Evolutionary conservation across 1,140 invertebrate genomes (phyloP), one percentile per base, ranked within the genome.

Genomic region (Drosophila elegans): DNA sequence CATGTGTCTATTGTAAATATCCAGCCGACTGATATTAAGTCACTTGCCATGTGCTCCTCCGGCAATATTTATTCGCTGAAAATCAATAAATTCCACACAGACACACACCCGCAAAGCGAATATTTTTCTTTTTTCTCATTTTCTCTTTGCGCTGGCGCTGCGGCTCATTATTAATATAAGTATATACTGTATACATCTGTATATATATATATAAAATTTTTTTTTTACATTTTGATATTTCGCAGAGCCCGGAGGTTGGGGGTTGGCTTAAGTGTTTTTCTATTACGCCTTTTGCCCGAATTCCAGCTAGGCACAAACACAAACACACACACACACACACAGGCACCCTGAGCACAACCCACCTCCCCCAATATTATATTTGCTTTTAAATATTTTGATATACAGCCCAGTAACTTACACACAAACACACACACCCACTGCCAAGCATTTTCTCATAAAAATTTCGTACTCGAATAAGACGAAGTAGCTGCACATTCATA

Each of bases 301-400:
- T 71, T 71, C 64, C 41, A 48, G 36, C 32, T 44, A 48, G 45
- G 45, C 16, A 41, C 16, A 71, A 44, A 42, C 46, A 32, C 25
- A 39, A 25, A 72, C 57, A 41, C 46, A 51, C 54, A 52, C 25
- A 39, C 32, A 72, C 57, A 41, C 46, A 51, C 54, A 52, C 54
- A 38, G 29, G 54, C 54, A 63, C 61, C 55, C 44, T 38, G 36
- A 66, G 10, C 9, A 16, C 38, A 54, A 61, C 55, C 59, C 72
- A 75, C 60, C 55, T 64, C 77, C 77, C 63, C 79, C 74, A 74
- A 91, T 91, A 90, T 83, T 78, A 90, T 90, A 90, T 90, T 90
- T 90, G 82, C 86, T 91, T 90, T 90, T 90, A 90, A 90, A 90
- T 90, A 90, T 90, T 90, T 90, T 91, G 88, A 90, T 90, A 90